Base-by-base conservation (phyloP, 2,113 vertebrate species). In the western clawed frog (Xenopus tropicalis) region DNA sequence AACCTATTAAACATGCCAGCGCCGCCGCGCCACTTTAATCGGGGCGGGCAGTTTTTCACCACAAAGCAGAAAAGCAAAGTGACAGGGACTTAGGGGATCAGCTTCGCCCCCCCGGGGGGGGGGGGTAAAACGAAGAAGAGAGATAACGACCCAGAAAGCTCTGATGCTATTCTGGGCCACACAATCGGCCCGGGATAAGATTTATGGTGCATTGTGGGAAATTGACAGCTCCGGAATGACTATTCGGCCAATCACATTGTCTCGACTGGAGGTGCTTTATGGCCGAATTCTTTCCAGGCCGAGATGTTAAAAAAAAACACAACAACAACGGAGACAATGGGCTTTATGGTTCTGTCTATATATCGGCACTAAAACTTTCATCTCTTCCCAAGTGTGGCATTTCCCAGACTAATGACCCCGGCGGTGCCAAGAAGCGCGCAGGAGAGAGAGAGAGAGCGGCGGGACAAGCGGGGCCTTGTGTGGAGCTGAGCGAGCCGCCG, bases 341-440 rank as follows among this genome's bases (percentile, higher is more conserved):
- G 56, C 73, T 76, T 69, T 76, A 76, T 76, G 73, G 52, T 69
- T 54, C 58, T 25, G 73, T 76, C 73, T 63, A 63, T 69, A 76
- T 61, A 76, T 76, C 73, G 51, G 46, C 73, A 23, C 51, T 76
- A 76, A 76, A 69, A 54, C 73, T 76, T 76, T 76, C 20, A 76
- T 76, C 73, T 63, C 37, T 14, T 69, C 72, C 66, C 65, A 4
- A 62, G 72, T 61, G 72, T 11, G 57, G 16, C 72, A 62, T 74
- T 66, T 75, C 66, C 46, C 58, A 76, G 73, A 69, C 58, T 56
- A 76, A 69, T 62, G 66, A 56, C 46, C 58, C 14, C 12, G 51
- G 48, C 16, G 48, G 37, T 56, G 29, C 37, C 58, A 48, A 23
- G 17, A 20, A 56, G 42, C 16, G 46, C 24, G 24, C 25, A 21